A percentile compares a stretch with the other conserved stretches of the same genome.
phyloP scores from a whole-genome alignment of 2,888 invertebrate species.

The Phaonia tiefii region DNA sequence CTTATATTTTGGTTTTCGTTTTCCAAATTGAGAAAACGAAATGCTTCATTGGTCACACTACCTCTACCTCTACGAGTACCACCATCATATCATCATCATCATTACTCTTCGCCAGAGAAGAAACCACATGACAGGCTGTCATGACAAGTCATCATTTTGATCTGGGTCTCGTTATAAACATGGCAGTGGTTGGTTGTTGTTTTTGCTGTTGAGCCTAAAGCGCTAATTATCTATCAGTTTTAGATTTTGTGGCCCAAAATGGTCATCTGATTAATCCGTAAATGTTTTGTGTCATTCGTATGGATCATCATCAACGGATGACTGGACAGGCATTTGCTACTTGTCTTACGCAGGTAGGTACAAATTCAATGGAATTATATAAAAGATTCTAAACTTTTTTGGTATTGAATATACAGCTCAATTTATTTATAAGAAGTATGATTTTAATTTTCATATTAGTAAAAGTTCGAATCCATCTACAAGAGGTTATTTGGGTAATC shows the following conservation, averaged over 20 bases:
- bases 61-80: no score
- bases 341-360: conserved; percentile 64
- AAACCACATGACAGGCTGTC: conserved; percentile 62
- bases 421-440: no score
- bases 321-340: conserved; percentile 45
- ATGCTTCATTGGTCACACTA: conserved; percentile 59
- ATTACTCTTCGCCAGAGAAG: conserved; percentile 20
- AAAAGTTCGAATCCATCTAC: no score
- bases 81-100: conserved; percentile 55
- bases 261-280: conserved; percentile 55
- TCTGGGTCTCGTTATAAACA: conserved; percentile 58
- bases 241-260: conserved; percentile 54
- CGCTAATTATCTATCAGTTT: conserved; percentile 58
- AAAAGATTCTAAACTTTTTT: no score
- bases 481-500: no score
- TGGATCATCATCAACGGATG: conserved; percentile 33
- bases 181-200: background rate
- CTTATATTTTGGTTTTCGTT: conserved; percentile 20
- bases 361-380: no score
- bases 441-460: no score
- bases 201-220: conserved; percentile 45
- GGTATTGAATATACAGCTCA: no score
- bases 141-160: conserved; percentile 66
- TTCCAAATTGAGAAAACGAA: background rate
- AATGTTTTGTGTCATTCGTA: conserved; percentile 40